Conservation (phyloP, 2,113 vertebrate genomes). For the Stictonetta naevosa region DNA sequence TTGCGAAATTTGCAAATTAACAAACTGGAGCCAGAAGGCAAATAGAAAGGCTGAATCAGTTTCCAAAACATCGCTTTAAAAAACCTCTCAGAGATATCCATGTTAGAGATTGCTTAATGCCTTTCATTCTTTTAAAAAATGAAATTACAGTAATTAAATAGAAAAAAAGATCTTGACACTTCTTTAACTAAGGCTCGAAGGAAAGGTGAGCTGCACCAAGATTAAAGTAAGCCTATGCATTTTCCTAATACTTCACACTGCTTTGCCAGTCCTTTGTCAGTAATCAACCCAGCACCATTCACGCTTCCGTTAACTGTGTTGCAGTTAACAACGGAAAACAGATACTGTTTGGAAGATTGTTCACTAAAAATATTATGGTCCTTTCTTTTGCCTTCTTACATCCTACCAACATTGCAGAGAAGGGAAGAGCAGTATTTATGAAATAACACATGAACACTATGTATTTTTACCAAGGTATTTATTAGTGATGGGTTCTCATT, state of each 20-base stretch:
- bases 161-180: background rate
- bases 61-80: background rate
- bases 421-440: background rate
- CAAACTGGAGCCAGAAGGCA: conserved; percentile 26
- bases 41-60: background rate
- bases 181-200: background rate
- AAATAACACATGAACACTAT: background rate
- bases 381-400: background rate
- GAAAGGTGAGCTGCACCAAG: background rate
- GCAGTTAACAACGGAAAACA: background rate
- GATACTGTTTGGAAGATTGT: background rate
- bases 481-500: background rate
- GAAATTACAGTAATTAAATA: background rate
- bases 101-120: background rate
- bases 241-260: background rate
- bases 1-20: conserved; percentile 22
- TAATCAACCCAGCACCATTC: background rate
- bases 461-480: background rate
- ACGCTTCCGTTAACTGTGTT: background rate
- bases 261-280: background rate
- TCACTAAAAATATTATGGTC: background rate
- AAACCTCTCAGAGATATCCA: background rate
- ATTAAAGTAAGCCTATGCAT: background rate
- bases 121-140: background rate
- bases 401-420: background rate